These are phyloP conservation scores for Pollenia labialis DNA, from an alignment of 2,888 invertebrate genomes.

Conservation along the genomic window DNA sequence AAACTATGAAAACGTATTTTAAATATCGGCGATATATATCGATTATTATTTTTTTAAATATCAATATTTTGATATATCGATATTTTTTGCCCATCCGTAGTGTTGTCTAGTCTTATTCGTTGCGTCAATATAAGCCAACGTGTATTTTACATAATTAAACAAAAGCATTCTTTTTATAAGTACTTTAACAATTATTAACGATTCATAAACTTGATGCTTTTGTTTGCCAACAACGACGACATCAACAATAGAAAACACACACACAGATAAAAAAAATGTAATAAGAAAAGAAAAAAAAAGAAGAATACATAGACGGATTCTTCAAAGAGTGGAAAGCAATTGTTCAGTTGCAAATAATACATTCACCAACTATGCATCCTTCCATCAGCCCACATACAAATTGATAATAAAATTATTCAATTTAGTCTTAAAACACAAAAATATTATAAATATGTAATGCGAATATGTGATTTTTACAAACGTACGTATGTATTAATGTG, in stretches of 20 bases:
- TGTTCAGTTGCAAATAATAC: constrained; percentile 17
- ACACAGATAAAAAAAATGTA: neutral
- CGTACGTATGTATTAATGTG: neutral
- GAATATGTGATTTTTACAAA: neutral
- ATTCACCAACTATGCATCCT: constrained; percentile 21
- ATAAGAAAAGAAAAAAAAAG: neutral
- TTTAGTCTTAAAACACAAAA: neutral
- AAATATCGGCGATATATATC: too few relatives aligned
- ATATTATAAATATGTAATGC: neutral
- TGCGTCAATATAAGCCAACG: constrained; percentile 64
- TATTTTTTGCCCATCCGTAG: too few relatives aligned
- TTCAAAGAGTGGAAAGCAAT: neutral
- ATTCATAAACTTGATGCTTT: constrained; percentile 67
- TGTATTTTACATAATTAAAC: constrained; percentile 71
- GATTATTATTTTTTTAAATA: too few relatives aligned
- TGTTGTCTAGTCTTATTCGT: constrained; percentile 10
- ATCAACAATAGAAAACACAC: constrained; percentile 24
- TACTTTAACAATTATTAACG: constrained; percentile 69
- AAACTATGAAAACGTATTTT: too few relatives aligned
- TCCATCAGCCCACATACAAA: constrained; percentile 28
- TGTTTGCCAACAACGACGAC: constrained; percentile 64
- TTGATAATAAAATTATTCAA: neutral
- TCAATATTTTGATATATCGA: too few relatives aligned
- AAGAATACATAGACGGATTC: neutral
- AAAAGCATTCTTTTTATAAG: constrained; percentile 68